Percentiles rank a stretch among this genome's conserved stretches.
Evolutionary conservation across 2,888 invertebrate genomes (phyloP).

Genomic region (Drosophila subsilvestris): DNA sequence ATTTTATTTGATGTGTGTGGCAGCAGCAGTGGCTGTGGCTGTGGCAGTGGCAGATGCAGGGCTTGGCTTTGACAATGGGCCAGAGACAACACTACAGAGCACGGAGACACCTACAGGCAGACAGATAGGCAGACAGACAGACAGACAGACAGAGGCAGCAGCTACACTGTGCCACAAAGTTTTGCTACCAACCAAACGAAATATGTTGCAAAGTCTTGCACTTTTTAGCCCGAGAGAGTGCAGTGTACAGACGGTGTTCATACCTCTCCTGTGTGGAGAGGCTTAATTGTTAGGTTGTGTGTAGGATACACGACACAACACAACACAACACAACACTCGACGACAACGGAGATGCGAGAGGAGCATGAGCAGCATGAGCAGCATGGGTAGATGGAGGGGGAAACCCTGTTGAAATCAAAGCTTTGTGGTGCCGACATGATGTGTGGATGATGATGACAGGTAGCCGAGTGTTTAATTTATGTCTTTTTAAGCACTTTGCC

Average conservation of each 20-base stretch:
- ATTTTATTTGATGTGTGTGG: slow-evolving; percentile 70
- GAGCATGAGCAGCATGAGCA: neutral
- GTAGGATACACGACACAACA: slow-evolving; percentile 70
- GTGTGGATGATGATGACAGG: slow-evolving; percentile 73
- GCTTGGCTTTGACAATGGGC: slow-evolving; percentile 68
- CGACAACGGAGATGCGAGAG: slow-evolving; percentile 50
- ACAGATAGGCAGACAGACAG: too few relatives aligned
- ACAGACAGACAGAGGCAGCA: neutral
- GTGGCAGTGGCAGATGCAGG: slow-evolving; percentile 4
- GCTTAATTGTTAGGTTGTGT: slow-evolving; percentile 75
- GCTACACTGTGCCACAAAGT: slow-evolving; percentile 41
- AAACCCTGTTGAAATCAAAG: slow-evolving; percentile 74
- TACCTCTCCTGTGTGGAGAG: slow-evolving; percentile 62
- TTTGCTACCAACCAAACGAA: slow-evolving; percentile 40
- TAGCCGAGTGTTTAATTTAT: slow-evolving; percentile 78
- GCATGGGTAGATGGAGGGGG: slow-evolving; percentile 12
- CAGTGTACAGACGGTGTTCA: slow-evolving; percentile 45
- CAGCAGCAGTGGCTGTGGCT: slow-evolving; percentile 8
- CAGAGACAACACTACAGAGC: slow-evolving; percentile 15
- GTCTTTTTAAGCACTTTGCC: slow-evolving; percentile 76
- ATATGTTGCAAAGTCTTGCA: slow-evolving; percentile 57
- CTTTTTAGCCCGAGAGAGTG: slow-evolving; percentile 25
- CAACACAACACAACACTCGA: slow-evolving; percentile 31
- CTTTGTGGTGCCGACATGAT: slow-evolving; percentile 72
- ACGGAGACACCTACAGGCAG: neutral